Conservation (phyloP, 2,888 invertebrate species). For the Agrotis ipsilon region DNA sequence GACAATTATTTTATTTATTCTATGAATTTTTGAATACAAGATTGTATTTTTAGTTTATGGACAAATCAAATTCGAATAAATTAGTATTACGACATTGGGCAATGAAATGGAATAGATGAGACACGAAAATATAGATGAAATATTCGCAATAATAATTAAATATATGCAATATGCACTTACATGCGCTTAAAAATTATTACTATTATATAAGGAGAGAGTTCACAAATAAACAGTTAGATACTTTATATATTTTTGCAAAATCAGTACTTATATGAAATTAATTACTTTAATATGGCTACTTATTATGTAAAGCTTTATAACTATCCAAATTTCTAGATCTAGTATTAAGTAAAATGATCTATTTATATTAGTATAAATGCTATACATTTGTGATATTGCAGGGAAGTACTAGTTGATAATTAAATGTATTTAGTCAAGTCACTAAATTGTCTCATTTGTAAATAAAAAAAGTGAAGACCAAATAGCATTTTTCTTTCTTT, state of each 20-base stretch:
- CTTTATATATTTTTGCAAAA: slow-evolving; percentile 37
- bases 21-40: background rate
- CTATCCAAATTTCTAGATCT: slow-evolving; percentile 42
- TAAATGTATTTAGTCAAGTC: slow-evolving; percentile 31
- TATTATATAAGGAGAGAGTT: slow-evolving; percentile 6
- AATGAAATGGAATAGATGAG: background rate
- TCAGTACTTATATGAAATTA: slow-evolving; percentile 5
- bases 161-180: slow-evolving; percentile 4
- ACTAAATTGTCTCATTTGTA: slow-evolving; percentile 39
- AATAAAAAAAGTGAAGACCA: slow-evolving; percentile 30
- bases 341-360: slow-evolving; percentile 64
- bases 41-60: background rate
- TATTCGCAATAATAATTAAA: slow-evolving; percentile 10
- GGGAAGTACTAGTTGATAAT: slow-evolving; percentile 39
- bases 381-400: slow-evolving; percentile 57
- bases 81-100: background rate
- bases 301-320: slow-evolving; percentile 23
- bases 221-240: slow-evolving; percentile 15
- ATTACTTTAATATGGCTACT: slow-evolving; percentile 23
- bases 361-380: slow-evolving; percentile 63
- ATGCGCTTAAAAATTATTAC: slow-evolving; percentile 16
- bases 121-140: background rate
- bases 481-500: slow-evolving; percentile 4
- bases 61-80: slow-evolving; percentile 5
- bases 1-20: slow-evolving; percentile 32